Base-by-base conservation (phyloP, 2,797 vertebrate genomes). In the Gymnothorax reevesii region DNA sequence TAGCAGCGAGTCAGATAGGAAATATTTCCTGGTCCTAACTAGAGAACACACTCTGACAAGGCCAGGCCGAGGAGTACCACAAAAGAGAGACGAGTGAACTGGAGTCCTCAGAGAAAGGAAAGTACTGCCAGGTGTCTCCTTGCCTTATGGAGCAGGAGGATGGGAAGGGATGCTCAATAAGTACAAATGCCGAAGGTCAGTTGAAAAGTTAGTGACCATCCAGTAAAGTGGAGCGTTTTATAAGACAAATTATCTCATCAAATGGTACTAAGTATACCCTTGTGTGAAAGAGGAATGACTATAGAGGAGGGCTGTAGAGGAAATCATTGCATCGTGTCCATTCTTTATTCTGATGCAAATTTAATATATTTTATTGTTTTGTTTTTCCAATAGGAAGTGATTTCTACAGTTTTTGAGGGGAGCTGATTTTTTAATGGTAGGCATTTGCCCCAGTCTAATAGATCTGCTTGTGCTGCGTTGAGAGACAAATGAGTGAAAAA, bases 21-120 rank as follows among this genome's bases (percentile, higher is more conserved):
- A 94, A 95, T 94, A 94, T 95, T 95, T 96, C 93, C 94, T 94
- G 87, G 89, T 93, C 94, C 95, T 96, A 96, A 96, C 94, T 95
- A 95, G 95, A 93, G 95, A 94, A 95, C 95, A 93, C 92, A 92
- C 95, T 95, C 93, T 95, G 95, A 95, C 95, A 95, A 94, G 96
- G 94, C 94, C 90, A 90, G 95, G 94, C 93, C 94, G 94, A 94
- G 93, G 94, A 92, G 90, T 73, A 91, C 94, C 92, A 93, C 93
- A 91, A 88, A 17, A 90, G 93, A 92, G 93, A 92, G 93, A 92
- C 91, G 92, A 91, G 91, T 90, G 90, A 90, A 92, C 89, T 75
- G 73, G 94, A 91, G 92, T 92, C 91, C 91, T 94, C 95, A 95
- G 94, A 94, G 2, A 95, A 94, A 93, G 91, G 93, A 92, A 94